Conservation (phyloP, 2,113 vertebrate genomes). For the Ciconia maguari region DNA sequence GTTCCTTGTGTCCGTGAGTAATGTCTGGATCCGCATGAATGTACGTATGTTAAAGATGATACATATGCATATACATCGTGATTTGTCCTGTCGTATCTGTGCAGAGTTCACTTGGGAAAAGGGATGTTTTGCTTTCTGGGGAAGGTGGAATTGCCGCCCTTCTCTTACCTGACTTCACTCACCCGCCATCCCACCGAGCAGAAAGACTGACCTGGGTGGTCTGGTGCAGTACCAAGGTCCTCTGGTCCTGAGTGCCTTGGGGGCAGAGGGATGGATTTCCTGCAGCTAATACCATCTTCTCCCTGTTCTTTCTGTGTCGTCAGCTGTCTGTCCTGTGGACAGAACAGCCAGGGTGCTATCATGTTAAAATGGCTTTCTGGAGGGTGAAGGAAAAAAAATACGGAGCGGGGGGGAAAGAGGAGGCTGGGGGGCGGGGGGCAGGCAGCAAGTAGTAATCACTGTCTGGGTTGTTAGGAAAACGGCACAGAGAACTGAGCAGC, state of each 20-base stretch:
- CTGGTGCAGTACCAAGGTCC: not conserved
- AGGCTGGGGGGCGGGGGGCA: not conserved
- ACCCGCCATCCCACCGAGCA: fast-evolving
- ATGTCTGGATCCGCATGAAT: fast-evolving
- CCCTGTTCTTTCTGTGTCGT: not conserved
- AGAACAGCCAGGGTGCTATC: not conserved
- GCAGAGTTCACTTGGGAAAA: not conserved
- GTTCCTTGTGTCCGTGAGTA: not conserved
- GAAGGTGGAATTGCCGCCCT: not conserved
- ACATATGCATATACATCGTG: fast-evolving
- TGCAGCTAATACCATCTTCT: fast-evolving
- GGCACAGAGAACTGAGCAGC: not conserved
- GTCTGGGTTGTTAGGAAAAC: fast-evolving
- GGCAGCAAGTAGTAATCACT: fast-evolving
- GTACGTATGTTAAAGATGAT: fast-evolving
- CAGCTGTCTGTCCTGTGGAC: fast-evolving
- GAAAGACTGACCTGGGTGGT: not conserved
- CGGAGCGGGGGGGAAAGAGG: fast-evolving
- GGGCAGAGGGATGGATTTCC: not conserved
- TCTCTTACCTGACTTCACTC: not conserved
- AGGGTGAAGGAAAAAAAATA: not conserved
- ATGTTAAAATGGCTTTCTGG: fast-evolving
- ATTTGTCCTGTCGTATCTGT: not conserved
- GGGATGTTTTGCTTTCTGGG: not conserved
- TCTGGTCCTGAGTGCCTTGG: not conserved